Conservation (phyloP, 2,888 invertebrate species). For the Habroteleia sp. region DNA sequence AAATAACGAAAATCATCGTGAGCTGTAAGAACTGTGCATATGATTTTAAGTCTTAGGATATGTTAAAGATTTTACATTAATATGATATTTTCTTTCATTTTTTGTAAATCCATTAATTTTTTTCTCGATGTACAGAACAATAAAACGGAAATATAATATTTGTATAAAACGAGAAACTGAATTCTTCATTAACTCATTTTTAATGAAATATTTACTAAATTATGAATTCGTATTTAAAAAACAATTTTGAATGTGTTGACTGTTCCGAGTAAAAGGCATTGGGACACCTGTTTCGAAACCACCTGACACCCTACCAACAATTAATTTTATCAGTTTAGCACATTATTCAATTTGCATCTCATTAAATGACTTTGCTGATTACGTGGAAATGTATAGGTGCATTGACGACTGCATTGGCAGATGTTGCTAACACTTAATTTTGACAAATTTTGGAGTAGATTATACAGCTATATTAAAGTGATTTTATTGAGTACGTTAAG, state of each 20-base stretch:
- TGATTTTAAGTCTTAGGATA: conserved; percentile 1
- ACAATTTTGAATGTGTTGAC: background rate
- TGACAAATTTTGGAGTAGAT: too few species aligned
- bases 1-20: too few species aligned
- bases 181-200: conserved; percentile 1
- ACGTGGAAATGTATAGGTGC: background rate
- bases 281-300: conserved; percentile 18
- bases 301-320: conserved; percentile 21
- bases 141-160: conserved; percentile 37
- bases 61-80: conserved; percentile 13
- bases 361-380: conserved; percentile 18
- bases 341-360: conserved; percentile 36
- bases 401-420: too few species aligned
- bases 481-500: too few species aligned
- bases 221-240: background rate
- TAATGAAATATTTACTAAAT: background rate
- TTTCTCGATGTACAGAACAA: conserved; percentile 41
- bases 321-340: conserved; percentile 31
- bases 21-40: too few species aligned
- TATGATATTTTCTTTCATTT: conserved; percentile 8
- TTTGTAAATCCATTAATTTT: too few species aligned
- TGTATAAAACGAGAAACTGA: conserved; percentile 22
- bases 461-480: too few species aligned
- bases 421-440: too few species aligned
- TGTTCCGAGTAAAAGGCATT: background rate